phyloP scores from a whole-genome alignment of 2,113 vertebrate species.

The Pycnonotus jocosus region DNA sequence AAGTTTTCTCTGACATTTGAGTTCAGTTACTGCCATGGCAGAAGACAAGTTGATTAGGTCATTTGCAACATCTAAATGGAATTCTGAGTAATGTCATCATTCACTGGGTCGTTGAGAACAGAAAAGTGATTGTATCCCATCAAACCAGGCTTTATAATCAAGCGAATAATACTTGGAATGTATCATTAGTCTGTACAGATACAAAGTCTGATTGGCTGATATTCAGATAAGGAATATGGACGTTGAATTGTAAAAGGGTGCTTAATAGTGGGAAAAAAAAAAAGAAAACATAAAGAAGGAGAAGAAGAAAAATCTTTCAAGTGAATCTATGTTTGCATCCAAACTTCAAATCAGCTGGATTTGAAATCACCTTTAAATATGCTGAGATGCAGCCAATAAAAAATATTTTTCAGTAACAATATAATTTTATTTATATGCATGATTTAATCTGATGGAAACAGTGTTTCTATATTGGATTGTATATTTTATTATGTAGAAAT shows the following conservation, averaged over 20 bases:
- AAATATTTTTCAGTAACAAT: neutral
- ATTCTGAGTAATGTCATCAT: slow-evolving; percentile 44
- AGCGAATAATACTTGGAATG: slow-evolving; percentile 49
- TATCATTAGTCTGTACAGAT: neutral
- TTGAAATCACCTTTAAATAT: neutral
- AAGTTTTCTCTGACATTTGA: slow-evolving; percentile 55
- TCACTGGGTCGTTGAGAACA: slow-evolving; percentile 38
- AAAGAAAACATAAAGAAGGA: neutral
- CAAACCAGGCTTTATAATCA: slow-evolving; percentile 62
- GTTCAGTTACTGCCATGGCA: slow-evolving; percentile 10
- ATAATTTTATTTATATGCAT: neutral
- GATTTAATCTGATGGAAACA: neutral
- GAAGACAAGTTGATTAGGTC: slow-evolving; percentile 32
- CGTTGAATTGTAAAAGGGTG: neutral
- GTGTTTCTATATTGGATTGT: neutral
- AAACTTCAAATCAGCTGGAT: neutral
- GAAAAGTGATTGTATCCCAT: slow-evolving; percentile 52
- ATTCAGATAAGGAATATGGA: neutral
- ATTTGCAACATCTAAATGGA: slow-evolving; percentile 57
- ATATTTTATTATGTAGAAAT: neutral
- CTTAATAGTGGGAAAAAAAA: neutral
- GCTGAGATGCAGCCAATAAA: neutral
- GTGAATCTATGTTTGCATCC: neutral
- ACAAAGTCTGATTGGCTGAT: neutral
- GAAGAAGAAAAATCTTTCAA: neutral